Base-by-base conservation (phyloP, 2,113 vertebrate species). In the Spermophilus dauricus region DNA sequence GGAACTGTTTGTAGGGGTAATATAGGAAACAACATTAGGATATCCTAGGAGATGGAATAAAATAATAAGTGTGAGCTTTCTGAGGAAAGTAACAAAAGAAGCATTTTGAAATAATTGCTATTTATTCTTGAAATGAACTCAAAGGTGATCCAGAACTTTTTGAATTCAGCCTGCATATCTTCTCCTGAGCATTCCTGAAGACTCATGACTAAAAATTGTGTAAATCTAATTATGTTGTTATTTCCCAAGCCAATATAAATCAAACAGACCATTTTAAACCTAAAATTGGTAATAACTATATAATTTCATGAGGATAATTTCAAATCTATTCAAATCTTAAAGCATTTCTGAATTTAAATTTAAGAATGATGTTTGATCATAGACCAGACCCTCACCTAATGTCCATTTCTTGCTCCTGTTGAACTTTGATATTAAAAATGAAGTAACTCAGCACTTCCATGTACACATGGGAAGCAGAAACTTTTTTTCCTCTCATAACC, bases 141-240 rank as follows among this genome's bases (percentile, higher is more conserved):
- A 96, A 84, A 98, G 92, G 86, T 91, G 87, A 93, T 82, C 9
- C 11, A 48, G 26, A 96, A 91, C 69, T 83, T 89, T 70, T 17
- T 8, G 22, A 67, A 80, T 45, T 92, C 56, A 42, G 13, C 13
- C 67, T 80, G 10, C 26, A 39, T 30, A 14, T 14, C 22, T 96
- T 85, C 83, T 89, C 69, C 26, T 53, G 85, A 91, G 85, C 75
- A 86, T 94, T 75, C 65, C 70, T 85, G 34, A 89, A 93, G 51
- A 95, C 67, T 70, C 67, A 39, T 56, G 89, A 75, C 42, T 82
- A 95, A 76, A 94, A 95, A 85, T 93, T 81, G 32, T 88, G 42
- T 78, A 91, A 95, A 91, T 91, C 61, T 88, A 94, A 96, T 96
- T 91, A 90, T 9, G n/a, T 58, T 93, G 83, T 85, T 97, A 84